Percentiles rank a stretch among this genome's conserved stretches.
Conservation (phyloP, 1,140 invertebrate genomes). For the Popillia japonica region DNA sequence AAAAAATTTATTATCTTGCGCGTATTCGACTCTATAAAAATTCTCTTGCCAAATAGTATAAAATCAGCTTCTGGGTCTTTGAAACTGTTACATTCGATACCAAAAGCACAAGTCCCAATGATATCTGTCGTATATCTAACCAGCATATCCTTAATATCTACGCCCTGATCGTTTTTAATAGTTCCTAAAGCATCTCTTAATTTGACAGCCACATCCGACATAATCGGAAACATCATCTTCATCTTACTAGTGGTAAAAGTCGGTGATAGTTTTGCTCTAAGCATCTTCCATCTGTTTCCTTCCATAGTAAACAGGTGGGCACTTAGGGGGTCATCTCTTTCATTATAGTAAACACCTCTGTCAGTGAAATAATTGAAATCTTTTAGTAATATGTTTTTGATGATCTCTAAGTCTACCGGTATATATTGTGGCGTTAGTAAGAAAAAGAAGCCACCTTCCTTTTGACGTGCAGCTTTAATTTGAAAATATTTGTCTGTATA, state of each 20-base stretch:
- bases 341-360: slow-evolving; percentile 57
- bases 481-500: not conserved
- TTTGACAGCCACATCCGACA: slow-evolving; percentile 26
- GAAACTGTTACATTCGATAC: slow-evolving; percentile 62
- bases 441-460: slow-evolving; percentile 35
- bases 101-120: slow-evolving; percentile 64
- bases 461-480: slow-evolving; percentile 42
- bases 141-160: slow-evolving; percentile 60
- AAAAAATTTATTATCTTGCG: not conserved
- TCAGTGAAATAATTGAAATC: slow-evolving; percentile 62
- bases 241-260: slow-evolving; percentile 58
- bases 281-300: slow-evolving; percentile 61
- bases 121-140: slow-evolving; percentile 63
- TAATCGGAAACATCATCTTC: slow-evolving; percentile 39
- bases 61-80: slow-evolving; percentile 60
- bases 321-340: slow-evolving; percentile 60
- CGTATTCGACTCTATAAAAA: not conserved
- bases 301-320: slow-evolving; percentile 61
- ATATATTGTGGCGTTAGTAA: slow-evolving; percentile 39
- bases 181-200: slow-evolving; percentile 41
- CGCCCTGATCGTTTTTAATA: slow-evolving; percentile 33
- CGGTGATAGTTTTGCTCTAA: slow-evolving; percentile 60
- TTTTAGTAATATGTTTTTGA: slow-evolving; percentile 60
- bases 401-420: slow-evolving; percentile 61
- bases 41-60: slow-evolving; percentile 42